Evolutionary conservation across 2,888 invertebrate genomes (phyloP), one percentile per base, ranked within the genome.

Genomic region (Dicroscelio sp.): DNA sequence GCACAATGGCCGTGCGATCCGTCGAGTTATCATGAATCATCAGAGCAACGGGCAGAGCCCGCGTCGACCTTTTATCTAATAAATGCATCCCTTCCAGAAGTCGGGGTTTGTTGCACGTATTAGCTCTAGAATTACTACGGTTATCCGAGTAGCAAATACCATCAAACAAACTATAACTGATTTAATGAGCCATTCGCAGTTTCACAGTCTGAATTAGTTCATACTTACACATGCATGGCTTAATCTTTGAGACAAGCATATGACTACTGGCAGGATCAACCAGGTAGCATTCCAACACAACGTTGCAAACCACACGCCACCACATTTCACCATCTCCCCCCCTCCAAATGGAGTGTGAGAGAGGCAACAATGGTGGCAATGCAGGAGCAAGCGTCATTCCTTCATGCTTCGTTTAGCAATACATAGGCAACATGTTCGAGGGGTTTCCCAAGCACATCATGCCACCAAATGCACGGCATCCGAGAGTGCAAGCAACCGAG

Each of bases 221-320:
- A 97, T 97, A 97, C 97, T 97, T 97, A 97, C 97, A 97, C 97
- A 97, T 97, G 97, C 97, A 97, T 97, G 97, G 97, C 97, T 97
- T 97, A 97, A 97, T 97, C 97, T 97, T 97, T 97, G 97, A 98
- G 97, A 97, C 97, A 97, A 98, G 97, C 97, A 97, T 97, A 97
- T 97, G 97, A 97, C 97, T 97, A 97, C 97, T 97, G 97, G 97
- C 97, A 97, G 97, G 97, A 97, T 97, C 97, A 97, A 97, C 97
- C 97, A 95, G 94, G 94, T 94, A 95, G 93, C 94, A n/a, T n/a
- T n/a, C n/a, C n/a, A n/a, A n/a, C n/a, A n/a, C n/a, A n/a, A n/a
- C n/a, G n/a, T n/a, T n/a, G n/a, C n/a, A n/a, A n/a, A n/a, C n/a
- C n/a, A n/a, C n/a, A n/a, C n/a, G n/a, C n/a, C n/a, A n/a, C n/a